Evolutionary conservation across 2,888 invertebrate genomes (phyloP), one percentile per base, ranked within the genome.

Genomic region (Synanthedon tipuliformis): DNA sequence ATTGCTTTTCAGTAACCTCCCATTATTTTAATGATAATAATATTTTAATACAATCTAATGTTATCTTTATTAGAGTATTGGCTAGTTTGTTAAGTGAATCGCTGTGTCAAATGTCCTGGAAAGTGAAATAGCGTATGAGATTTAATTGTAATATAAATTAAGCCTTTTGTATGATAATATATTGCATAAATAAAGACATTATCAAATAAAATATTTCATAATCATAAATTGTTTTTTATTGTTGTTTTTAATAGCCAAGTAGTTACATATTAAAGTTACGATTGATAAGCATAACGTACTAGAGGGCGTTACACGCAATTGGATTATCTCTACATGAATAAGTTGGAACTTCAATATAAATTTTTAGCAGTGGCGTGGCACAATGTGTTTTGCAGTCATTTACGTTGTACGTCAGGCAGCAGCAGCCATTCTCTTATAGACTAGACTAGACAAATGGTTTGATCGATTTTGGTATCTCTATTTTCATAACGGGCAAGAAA

Each of bases 121-220:
- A 70, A 66, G 64, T 67, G 56, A 66, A 67, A 64, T 69, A 71
- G 65, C 59, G 55, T 68, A 63, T 68, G 61, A 60, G 63, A 66
- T 63, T 60, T 67, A 65, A 68, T 66, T 78, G 69, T 78, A 73
- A 73, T 70, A 74, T 80, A 77, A 34, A 66, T 69, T 82, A 83
- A 83, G 81, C 70, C 74, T 78, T 76, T 82, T 84, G 81, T 86
- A 85, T 81, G 74, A 82, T 78, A 82, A 71, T 73, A 71, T 74
- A 73, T 68, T 79, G 80, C 75, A 81, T 68, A 79, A 81, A 81
- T 79, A 79, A 86, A 86, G 83, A 86, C 84, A 86, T 79, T 76
- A 78, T 78, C 68, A 81, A 82, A 83, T 82, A 81, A 82, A 83
- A 69, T 71, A 75, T 74, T 73, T 75, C 73, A 61, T 70, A 69